phyloP scores from a whole-genome alignment of 2,888 invertebrate species.

The Trissolcus brochymenae region DNA sequence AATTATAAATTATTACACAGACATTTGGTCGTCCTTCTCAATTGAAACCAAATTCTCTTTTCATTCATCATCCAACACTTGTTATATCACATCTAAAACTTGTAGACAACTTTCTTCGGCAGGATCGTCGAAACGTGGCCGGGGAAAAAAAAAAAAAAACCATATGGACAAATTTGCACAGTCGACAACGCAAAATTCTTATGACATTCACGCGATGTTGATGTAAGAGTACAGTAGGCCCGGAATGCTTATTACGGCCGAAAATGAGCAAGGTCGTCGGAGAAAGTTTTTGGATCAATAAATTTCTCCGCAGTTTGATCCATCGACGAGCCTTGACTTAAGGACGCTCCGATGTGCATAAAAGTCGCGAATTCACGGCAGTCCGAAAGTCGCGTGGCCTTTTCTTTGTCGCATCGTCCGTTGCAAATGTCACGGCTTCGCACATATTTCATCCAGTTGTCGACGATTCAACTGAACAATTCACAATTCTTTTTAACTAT shows the following conservation, averaged over 20 bases:
- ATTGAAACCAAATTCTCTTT: no score
- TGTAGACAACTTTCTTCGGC: constrained; percentile 17
- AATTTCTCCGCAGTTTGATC: constrained; percentile 55
- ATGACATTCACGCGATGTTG: constrained; percentile 53
- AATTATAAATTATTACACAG: no score
- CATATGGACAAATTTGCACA: constrained; percentile 29
- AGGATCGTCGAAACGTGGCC: background rate
- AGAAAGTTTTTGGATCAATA: constrained; percentile 56
- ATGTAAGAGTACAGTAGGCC: constrained; percentile 50
- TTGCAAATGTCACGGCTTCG: constrained; percentile 23
- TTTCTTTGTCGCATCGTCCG: constrained; percentile 15
- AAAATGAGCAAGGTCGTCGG: constrained; percentile 58
- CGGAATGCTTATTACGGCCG: constrained; percentile 52
- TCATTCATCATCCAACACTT: no score
- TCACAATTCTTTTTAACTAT: no score
- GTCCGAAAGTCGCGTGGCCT: constrained; percentile 31
- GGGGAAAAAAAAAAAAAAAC: background rate
- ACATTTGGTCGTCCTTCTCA: no score
- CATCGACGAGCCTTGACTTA: constrained; percentile 53
- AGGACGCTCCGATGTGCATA: constrained; percentile 40
- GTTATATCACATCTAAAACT: no score
- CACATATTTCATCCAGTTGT: background rate
- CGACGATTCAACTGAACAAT: no score
- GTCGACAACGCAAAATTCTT: constrained; percentile 27
- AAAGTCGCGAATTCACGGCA: constrained; percentile 37